Conservation (phyloP, 2,888 invertebrate species). For the Drepanosiphum platanoidis region DNA sequence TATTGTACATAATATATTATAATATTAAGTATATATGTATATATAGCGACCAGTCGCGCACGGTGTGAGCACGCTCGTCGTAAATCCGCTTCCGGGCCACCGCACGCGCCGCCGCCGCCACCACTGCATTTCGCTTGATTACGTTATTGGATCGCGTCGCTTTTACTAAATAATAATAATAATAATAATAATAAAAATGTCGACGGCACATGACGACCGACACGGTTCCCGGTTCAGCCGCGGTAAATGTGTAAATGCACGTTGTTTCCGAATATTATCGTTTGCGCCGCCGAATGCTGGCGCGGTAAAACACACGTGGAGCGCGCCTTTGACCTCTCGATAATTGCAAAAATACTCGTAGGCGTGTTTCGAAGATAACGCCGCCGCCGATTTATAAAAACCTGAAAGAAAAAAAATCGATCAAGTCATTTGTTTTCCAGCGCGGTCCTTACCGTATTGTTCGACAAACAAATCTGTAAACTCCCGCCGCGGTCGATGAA, state of each 20-base stretch:
- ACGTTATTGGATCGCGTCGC: conserved; percentile 15
- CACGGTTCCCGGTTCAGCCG: not conserved
- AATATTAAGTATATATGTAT: not conserved
- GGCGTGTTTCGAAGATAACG: no score
- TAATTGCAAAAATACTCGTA: no score
- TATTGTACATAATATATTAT: not conserved
- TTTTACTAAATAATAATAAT: conserved; percentile 35
- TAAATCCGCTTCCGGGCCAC: conserved; percentile 28
- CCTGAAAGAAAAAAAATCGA: no score
- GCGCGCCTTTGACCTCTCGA: no score
- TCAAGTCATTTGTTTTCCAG: no score
- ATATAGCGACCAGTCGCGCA: not conserved
- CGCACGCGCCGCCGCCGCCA: not conserved
- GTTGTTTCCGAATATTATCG: not conserved
- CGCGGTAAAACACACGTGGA: no score
- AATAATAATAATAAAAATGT: conserved; percentile 17
- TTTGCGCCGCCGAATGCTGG: not conserved
- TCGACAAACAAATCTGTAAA: no score
- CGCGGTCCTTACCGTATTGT: no score
- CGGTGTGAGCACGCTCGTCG: not conserved
- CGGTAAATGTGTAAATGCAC: not conserved
- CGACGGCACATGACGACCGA: not conserved
- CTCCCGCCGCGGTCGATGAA: no score
- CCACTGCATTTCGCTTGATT: conserved; percentile 14
- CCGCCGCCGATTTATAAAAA: no score